These are phyloP conservation scores for Toxotes chatareus DNA, from an alignment of 2,113 vertebrate species.

Conservation along the genomic window DNA sequence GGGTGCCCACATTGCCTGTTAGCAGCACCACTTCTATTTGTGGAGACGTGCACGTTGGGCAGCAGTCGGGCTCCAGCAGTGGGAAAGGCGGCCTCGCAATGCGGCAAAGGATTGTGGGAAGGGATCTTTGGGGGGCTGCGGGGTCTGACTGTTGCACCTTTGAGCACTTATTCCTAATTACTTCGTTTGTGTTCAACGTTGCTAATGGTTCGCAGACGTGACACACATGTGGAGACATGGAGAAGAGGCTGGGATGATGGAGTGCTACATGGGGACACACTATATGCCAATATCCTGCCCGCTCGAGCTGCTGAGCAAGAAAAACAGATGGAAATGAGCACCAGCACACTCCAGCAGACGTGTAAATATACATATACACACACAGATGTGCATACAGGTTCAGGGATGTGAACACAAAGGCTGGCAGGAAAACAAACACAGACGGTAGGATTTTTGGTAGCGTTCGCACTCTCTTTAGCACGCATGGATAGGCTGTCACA, in stretches of 20 bases:
- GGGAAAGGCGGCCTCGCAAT: slow-evolving; percentile 64
- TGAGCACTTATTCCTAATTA: slow-evolving; percentile 85
- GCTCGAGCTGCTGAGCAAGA: slow-evolving; percentile 45
- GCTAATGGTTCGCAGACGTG: slow-evolving; percentile 80
- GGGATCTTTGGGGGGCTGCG: slow-evolving; percentile 44
- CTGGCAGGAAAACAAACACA: slow-evolving; percentile 73
- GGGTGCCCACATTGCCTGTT: slow-evolving; percentile 81
- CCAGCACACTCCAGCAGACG: slow-evolving; percentile 56
- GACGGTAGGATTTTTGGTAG: slow-evolving; percentile 60
- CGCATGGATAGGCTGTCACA: slow-evolving; percentile 66
- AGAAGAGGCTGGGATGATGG: slow-evolving; percentile 65
- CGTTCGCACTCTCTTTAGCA: slow-evolving; percentile 63
- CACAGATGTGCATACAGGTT: slow-evolving; percentile 72
- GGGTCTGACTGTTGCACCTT: slow-evolving; percentile 79
- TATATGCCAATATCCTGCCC: slow-evolving; percentile 58
- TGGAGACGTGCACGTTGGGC: slow-evolving; percentile 71
- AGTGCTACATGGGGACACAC: slow-evolving; percentile 54
- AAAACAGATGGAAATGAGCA: slow-evolving; percentile 74
- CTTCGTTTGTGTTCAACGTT: slow-evolving; percentile 67
- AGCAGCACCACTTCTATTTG: slow-evolving; percentile 78
- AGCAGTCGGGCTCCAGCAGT: slow-evolving; percentile 70
- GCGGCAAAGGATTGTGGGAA: slow-evolving; percentile 69
- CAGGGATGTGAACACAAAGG: slow-evolving; percentile 63
- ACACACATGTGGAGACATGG: slow-evolving; percentile 62
- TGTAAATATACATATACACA: slow-evolving; percentile 68